These are phyloP conservation scores for Zaprionus tsacasi DNA, from an alignment of 1,140 invertebrate species.

Conservation along the genomic window DNA sequence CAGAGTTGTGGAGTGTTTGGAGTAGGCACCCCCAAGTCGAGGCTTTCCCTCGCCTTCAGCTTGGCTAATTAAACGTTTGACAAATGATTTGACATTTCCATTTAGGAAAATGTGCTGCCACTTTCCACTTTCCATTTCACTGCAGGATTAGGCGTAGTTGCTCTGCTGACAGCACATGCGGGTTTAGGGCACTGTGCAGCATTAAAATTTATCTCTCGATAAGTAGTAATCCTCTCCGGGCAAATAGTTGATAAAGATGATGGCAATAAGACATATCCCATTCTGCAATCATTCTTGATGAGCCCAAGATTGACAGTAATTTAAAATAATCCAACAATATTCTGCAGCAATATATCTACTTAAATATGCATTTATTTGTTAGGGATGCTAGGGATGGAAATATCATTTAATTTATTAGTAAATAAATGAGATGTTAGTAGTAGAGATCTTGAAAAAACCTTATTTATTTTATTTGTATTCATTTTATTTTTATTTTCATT, in stretches of 20 bases:
- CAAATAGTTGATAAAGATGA: slow-evolving; percentile 50
- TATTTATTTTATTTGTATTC: no score
- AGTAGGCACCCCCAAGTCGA: slow-evolving; percentile 21
- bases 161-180: slow-evolving; percentile 71
- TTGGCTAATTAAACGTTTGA: slow-evolving; percentile 72
- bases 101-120: slow-evolving; percentile 64
- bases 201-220: slow-evolving; percentile 24
- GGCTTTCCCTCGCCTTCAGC: slow-evolving; percentile 4
- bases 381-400: neutral
- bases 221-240: slow-evolving; percentile 27
- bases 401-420: no score
- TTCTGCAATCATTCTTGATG: slow-evolving; percentile 30
- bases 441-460: no score
- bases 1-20: slow-evolving; percentile 22
- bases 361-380: neutral
- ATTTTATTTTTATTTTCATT: no score
- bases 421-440: no score
- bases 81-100: slow-evolving; percentile 79
- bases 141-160: slow-evolving; percentile 27
- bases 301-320: slow-evolving; percentile 63
- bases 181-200: slow-evolving; percentile 25
- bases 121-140: slow-evolving; percentile 25
- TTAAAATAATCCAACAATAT: slow-evolving; percentile 8
- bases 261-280: neutral
- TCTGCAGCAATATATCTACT: neutral